Percentiles rank a stretch among this genome's conserved stretches.
phyloP scores from a whole-genome alignment of 2,797 vertebrate species.

The Channa striata region DNA sequence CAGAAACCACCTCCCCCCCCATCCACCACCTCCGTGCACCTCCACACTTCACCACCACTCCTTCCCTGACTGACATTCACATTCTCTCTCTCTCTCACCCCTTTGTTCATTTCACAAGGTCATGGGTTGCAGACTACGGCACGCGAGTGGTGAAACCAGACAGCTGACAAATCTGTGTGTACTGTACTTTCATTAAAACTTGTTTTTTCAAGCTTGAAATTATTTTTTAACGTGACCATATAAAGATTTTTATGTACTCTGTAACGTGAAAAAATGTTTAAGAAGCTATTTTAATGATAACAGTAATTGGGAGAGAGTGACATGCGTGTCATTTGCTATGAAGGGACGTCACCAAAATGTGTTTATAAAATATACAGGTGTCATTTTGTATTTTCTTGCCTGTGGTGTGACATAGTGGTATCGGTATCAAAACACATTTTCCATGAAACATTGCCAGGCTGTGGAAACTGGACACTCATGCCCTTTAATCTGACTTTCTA shows the following conservation, averaged over 20 bases:
- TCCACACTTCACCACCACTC: slow-evolving; percentile 57
- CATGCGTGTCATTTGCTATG: slow-evolving; percentile 5
- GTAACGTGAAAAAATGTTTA: background rate
- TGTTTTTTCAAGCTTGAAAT: slow-evolving; percentile 6
- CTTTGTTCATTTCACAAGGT: slow-evolving; percentile 77
- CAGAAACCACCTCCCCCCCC: slow-evolving; percentile 29
- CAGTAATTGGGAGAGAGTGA: background rate
- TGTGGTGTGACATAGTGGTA: slow-evolving; percentile 47
- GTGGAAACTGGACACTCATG: slow-evolving; percentile 46
- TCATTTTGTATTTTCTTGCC: slow-evolving; percentile 47
- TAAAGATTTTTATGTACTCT: background rate
- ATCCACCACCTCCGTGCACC: slow-evolving; percentile 53
- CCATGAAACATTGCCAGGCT: slow-evolving; percentile 39
- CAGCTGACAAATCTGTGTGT: slow-evolving; percentile 56
- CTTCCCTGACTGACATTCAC: slow-evolving; percentile 31
- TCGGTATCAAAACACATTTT: slow-evolving; percentile 63
- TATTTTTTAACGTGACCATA: background rate
- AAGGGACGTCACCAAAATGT: slow-evolving; percentile 24
- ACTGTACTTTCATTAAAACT: slow-evolving; percentile 1
- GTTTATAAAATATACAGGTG: slow-evolving; percentile 66
- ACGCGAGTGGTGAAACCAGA: slow-evolving; percentile 51
- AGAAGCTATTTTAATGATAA: background rate
- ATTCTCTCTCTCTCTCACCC: slow-evolving; percentile 44
- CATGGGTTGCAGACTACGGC: slow-evolving; percentile 57
- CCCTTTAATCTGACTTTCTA: slow-evolving; percentile 61